Percentiles rank a stretch among this genome's conserved stretches.
Evolutionary conservation across 2,797 vertebrate species (phyloP).

Genomic region (Chrosomus eos): DNA sequence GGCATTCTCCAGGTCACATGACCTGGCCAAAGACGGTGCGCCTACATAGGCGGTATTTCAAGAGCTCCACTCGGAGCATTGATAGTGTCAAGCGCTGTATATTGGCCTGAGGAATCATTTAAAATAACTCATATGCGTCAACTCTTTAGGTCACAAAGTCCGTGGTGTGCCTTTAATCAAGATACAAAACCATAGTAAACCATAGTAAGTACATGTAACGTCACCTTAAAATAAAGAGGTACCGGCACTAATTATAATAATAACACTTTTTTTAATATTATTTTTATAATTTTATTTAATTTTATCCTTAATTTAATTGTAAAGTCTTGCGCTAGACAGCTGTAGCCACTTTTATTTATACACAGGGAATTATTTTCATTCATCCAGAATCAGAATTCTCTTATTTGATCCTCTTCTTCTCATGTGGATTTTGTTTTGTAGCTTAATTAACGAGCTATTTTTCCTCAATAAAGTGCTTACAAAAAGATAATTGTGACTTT

Average conservation of each 20-base stretch:
- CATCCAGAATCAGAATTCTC: conserved; percentile 62
- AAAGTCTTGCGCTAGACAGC: background rate
- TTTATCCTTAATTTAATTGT: background rate
- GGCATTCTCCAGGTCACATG: too few relatives aligned
- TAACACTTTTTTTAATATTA: background rate
- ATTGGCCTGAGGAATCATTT: too few relatives aligned
- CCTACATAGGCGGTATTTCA: too few relatives aligned
- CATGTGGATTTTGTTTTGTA: conserved; percentile 76
- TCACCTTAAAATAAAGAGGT: too few relatives aligned
- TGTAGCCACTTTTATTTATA: background rate
- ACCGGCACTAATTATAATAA: background rate
- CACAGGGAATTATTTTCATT: background rate
- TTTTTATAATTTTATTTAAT: background rate
- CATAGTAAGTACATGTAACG: too few relatives aligned
- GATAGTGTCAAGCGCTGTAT: too few relatives aligned
- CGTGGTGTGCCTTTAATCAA: too few relatives aligned
- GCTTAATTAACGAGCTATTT: conserved; percentile 96
- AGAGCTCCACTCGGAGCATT: too few relatives aligned
- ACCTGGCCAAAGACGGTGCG: too few relatives aligned
- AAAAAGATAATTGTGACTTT: conserved; percentile 99
- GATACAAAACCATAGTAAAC: too few relatives aligned
- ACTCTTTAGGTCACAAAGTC: too few relatives aligned
- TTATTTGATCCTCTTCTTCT: conserved; percentile 53
- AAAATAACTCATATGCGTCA: too few relatives aligned
- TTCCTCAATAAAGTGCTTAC: conserved; percentile 97